Conservation (phyloP, 2,113 vertebrate species). For the Numenius arquata region DNA sequence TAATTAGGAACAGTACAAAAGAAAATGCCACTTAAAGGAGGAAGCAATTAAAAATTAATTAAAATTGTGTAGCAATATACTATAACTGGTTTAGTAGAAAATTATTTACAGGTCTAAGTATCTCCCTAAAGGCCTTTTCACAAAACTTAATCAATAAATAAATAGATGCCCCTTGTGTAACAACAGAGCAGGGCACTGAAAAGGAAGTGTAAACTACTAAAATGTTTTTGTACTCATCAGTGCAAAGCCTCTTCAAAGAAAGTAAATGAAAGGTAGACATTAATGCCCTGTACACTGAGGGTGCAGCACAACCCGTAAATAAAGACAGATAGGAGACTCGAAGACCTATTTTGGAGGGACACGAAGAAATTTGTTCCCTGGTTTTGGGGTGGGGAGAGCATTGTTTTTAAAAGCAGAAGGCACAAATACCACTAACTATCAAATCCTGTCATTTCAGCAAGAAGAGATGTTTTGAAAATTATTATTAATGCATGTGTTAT, state of each 20-base stretch:
- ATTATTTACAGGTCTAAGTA: background rate
- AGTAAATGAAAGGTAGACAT: background rate
- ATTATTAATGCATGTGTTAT: background rate
- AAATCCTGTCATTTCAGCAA: background rate
- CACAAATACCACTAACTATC: background rate
- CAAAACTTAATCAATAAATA: background rate
- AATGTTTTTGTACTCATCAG: background rate
- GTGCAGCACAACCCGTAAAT: background rate
- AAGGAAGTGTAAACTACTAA: background rate
- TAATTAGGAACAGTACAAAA: slow-evolving; percentile 25
- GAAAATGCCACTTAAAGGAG: background rate
- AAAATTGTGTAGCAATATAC: background rate
- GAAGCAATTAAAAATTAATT: background rate
- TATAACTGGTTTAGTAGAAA: background rate
- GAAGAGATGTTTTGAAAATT: background rate
- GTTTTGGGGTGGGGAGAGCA: background rate
- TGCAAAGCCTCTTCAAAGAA: background rate
- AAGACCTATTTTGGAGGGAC: background rate
- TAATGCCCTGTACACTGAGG: background rate
- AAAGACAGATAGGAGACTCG: background rate
- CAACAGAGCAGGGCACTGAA: background rate
- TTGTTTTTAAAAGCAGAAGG: background rate
- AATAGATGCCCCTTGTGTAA: background rate
- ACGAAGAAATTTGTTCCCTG: background rate
- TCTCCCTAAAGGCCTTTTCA: background rate